Conservation (phyloP, 2,888 invertebrate genomes). For the Sialis fuliginosa region DNA sequence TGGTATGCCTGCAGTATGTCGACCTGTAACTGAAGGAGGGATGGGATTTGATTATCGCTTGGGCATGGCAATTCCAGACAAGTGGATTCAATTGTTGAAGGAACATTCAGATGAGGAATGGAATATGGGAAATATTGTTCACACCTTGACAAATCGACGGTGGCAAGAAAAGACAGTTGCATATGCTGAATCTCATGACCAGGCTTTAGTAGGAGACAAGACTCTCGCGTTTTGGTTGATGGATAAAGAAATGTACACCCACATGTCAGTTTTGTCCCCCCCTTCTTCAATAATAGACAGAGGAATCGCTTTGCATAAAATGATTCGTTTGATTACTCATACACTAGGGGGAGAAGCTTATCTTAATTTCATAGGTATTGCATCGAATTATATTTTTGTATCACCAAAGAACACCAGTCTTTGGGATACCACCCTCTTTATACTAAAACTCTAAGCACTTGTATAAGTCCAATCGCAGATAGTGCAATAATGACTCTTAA, state of each 20-base stretch:
- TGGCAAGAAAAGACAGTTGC: slow-evolving; percentile 96
- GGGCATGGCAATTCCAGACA: slow-evolving; percentile 98
- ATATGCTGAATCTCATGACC: slow-evolving; percentile 97
- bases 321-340: slow-evolving; percentile 88
- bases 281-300: slow-evolving; percentile 63
- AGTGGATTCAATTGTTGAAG: slow-evolving; percentile 89
- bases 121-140: slow-evolving; percentile 79
- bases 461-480: not conserved
- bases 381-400: not conserved
- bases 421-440: too few species aligned
- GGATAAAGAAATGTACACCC: slow-evolving; percentile 97
- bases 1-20: slow-evolving; percentile 94
- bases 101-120: slow-evolving; percentile 79
- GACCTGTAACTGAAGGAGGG: slow-evolving; percentile 87
- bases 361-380: slow-evolving; percentile 88
- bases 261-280: slow-evolving; percentile 69
- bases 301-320: slow-evolving; percentile 92
- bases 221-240: slow-evolving; percentile 99
- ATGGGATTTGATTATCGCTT: slow-evolving; percentile 95
- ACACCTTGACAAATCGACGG: slow-evolving; percentile 83
- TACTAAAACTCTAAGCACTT: too few species aligned
- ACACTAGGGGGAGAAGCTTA: slow-evolving; percentile 93
- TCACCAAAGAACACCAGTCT: not conserved
- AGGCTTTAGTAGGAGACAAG: slow-evolving; percentile 93
- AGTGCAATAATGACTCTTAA: too few species aligned